Conservation (phyloP, 1,140 invertebrate genomes). For the Lordiphosa clarofinis region DNA sequence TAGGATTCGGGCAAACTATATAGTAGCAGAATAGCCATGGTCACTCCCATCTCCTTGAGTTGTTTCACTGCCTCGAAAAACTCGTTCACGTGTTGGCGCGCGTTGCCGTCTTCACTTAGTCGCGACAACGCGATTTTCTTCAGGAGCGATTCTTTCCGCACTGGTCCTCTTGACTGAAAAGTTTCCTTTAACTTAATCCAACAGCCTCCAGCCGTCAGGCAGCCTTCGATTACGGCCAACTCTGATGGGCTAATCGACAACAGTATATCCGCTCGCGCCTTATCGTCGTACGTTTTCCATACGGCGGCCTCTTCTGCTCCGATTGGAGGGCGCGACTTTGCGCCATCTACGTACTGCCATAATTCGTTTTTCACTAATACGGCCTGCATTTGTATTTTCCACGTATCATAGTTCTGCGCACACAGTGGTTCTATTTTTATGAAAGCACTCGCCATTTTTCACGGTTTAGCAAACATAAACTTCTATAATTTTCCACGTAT, state of each 20-base stretch:
- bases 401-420: conserved; percentile 27
- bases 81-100: conserved; percentile 35
- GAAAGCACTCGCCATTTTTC: conserved; percentile 52
- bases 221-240: no score
- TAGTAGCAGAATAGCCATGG: conserved; percentile 39
- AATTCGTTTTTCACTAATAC: conserved; percentile 31
- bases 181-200: conserved; percentile 11
- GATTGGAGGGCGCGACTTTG: no score
- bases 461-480: no score
- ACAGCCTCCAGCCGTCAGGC: background rate
- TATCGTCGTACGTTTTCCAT: conserved; percentile 29
- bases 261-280: no score
- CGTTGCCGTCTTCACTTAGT: conserved; percentile 27
- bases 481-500: no score
- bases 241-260: no score
- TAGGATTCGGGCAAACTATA: conserved; percentile 49
- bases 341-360: no score
- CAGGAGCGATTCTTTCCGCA: conserved; percentile 39
- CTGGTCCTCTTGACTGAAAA: conserved; percentile 41
- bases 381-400: conserved; percentile 27
- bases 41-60: conserved; percentile 35
- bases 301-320: background rate
- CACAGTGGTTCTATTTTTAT: conserved; percentile 6
- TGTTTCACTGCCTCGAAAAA: conserved; percentile 50
- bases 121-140: conserved; percentile 31